A percentile compares a stretch with the other conserved stretches of the same genome.
These are phyloP conservation scores for Melieria picta DNA, from an alignment of 2,888 invertebrate species.

Conservation along the genomic window DNA sequence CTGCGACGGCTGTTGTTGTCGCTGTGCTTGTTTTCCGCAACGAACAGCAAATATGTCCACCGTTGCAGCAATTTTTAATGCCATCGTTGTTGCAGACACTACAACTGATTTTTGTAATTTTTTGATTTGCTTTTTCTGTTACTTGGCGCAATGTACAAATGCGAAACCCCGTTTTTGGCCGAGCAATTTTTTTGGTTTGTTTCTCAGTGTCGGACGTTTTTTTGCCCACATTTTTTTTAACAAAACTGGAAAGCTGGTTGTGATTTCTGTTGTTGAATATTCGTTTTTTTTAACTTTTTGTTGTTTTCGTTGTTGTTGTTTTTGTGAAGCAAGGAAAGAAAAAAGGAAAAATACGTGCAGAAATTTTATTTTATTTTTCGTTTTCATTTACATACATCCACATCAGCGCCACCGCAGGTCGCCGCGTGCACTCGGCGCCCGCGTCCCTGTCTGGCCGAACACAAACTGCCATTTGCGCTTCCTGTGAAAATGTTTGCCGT, in stretches of 20 bases:
- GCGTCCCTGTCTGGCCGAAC: too few relatives aligned
- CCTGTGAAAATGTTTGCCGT: background rate
- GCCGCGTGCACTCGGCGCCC: background rate
- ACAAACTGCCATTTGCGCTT: background rate
- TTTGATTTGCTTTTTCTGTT: conserved; percentile 1
- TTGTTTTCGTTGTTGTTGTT: background rate
- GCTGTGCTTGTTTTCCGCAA: conserved; percentile 11
- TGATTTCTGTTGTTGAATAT: too few relatives aligned
- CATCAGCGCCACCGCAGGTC: background rate
- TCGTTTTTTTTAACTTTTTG: too few relatives aligned
- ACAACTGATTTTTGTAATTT: background rate
- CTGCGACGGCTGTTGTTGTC: background rate
- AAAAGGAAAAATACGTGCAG: background rate
- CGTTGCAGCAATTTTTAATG: background rate
- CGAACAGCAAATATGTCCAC: conserved; percentile 18
- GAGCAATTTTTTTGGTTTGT: conserved; percentile 1
- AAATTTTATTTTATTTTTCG: background rate
- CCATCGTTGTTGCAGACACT: background rate
- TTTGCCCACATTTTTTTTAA: background rate
- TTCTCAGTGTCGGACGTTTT: background rate
- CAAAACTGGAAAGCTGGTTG: conserved; percentile 7
- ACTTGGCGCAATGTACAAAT: conserved; percentile 5
- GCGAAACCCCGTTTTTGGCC: conserved; percentile 7
- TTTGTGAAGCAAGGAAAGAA: background rate
- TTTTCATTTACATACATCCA: background rate